Percentiles rank a stretch among this genome's conserved stretches.
Conservation (phyloP, 2,888 invertebrate genomes). For the Eupithecia centaureata region DNA sequence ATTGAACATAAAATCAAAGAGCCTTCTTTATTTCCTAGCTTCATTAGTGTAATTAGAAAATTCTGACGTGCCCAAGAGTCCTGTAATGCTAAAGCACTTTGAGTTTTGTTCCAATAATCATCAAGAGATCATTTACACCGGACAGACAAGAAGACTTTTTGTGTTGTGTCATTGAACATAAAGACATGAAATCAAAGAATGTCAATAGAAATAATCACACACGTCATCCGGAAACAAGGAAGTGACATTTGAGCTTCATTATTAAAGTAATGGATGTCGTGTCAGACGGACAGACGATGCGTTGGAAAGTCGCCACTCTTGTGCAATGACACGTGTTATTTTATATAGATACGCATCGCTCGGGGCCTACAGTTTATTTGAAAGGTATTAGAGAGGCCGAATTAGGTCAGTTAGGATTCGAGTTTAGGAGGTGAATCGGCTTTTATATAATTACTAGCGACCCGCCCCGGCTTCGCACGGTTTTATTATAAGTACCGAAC, state of each 20-base stretch:
- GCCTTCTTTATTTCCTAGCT: no score
- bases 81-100: no score
- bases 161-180: not conserved
- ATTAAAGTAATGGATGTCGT: conserved; percentile 33
- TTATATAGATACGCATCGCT: not conserved
- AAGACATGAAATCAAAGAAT: not conserved
- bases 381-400: conserved; percentile 17
- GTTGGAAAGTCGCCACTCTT: conserved; percentile 49
- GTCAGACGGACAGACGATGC: conserved; percentile 44
- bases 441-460: no score
- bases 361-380: conserved; percentile 13
- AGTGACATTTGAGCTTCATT: conserved; percentile 22
- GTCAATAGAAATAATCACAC: conserved; percentile 1
- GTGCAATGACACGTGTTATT: conserved; percentile 18
- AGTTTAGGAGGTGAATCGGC: not conserved
- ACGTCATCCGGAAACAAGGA: conserved; percentile 19
- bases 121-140: not conserved
- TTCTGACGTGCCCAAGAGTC: no score
- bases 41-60: no score
- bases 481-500: no score
- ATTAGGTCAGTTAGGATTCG: not conserved
- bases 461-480: no score
- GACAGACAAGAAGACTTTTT: not conserved
- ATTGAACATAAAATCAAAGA: no score
- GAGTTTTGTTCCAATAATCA: no score